Evolutionary conservation across 1,140 invertebrate genomes (phyloP).

Genomic region (Vollenhovia emeryi): DNA sequence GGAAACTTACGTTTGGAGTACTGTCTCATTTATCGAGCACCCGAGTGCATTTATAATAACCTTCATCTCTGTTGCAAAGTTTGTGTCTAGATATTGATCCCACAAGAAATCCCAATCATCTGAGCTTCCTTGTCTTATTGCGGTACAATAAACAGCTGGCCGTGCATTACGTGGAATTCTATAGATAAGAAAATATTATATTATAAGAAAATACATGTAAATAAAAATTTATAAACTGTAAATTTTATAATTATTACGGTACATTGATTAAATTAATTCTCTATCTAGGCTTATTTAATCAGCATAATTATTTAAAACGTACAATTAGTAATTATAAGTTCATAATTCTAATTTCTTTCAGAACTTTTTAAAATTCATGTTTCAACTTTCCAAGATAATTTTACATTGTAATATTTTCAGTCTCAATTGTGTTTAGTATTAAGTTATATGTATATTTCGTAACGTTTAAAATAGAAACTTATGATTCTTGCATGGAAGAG

Average conservation of each 20-base stretch:
- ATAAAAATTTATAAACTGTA: not conserved
- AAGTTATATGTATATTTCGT: too few species aligned
- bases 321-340: not conserved
- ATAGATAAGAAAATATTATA: conserved; percentile 3
- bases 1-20: conserved; percentile 83
- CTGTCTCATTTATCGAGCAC: conserved; percentile 84
- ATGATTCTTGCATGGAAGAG: too few species aligned
- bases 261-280: not conserved
- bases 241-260: not conserved
- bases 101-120: conserved; percentile 87
- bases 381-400: not conserved
- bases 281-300: not conserved
- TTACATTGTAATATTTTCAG: not conserved
- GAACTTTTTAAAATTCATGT: not conserved
- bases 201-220: too few species aligned
- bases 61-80: conserved; percentile 87
- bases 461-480: too few species aligned
- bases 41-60: conserved; percentile 87
- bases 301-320: not conserved
- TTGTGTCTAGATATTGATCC: conserved; percentile 84
- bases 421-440: not conserved
- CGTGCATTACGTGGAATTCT: conserved; percentile 85
- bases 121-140: conserved; percentile 84
- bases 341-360: not conserved
- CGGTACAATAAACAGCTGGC: conserved; percentile 86